Percentiles rank a stretch among this genome's conserved stretches.
Evolutionary conservation across 2,797 vertebrate species (phyloP).

Genomic region (Xenops minutus): DNA sequence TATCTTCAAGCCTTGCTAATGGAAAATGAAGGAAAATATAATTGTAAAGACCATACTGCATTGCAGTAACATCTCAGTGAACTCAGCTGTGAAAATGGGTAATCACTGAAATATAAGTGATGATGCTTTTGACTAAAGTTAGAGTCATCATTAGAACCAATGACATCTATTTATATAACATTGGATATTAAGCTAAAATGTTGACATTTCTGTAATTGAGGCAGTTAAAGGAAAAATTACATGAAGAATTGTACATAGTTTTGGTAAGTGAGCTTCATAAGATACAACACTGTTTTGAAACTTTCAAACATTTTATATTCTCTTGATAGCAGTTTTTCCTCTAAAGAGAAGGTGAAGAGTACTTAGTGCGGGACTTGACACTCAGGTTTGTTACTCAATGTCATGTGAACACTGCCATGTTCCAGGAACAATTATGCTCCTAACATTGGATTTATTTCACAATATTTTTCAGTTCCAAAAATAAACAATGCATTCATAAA

Average conservation of each 20-base stretch:
- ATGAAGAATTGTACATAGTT: background rate
- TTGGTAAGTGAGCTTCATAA: background rate
- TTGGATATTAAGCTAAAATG: background rate
- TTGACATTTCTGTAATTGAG: background rate
- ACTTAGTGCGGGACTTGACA: background rate
- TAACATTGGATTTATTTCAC: background rate
- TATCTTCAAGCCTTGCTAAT: constrained; percentile 94
- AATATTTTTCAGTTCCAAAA: background rate
- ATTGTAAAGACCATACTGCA: background rate
- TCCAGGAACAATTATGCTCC: background rate
- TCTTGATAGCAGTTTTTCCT: background rate
- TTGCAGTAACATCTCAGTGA: background rate
- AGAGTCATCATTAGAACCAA: background rate
- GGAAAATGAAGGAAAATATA: constrained; percentile 11
- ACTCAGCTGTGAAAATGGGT: background rate
- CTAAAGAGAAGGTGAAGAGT: background rate
- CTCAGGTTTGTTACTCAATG: background rate
- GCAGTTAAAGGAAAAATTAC: background rate
- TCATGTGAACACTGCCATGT: background rate
- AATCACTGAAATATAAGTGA: background rate
- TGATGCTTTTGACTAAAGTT: background rate
- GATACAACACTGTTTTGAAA: background rate
- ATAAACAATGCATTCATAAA: background rate
- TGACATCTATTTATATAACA: background rate
- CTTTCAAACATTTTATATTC: background rate